A percentile compares a stretch with the other conserved stretches of the same genome.
These are phyloP conservation scores for Trichopria drosophilae DNA, from an alignment of 2,888 invertebrate genomes.

Conservation along the genomic window DNA sequence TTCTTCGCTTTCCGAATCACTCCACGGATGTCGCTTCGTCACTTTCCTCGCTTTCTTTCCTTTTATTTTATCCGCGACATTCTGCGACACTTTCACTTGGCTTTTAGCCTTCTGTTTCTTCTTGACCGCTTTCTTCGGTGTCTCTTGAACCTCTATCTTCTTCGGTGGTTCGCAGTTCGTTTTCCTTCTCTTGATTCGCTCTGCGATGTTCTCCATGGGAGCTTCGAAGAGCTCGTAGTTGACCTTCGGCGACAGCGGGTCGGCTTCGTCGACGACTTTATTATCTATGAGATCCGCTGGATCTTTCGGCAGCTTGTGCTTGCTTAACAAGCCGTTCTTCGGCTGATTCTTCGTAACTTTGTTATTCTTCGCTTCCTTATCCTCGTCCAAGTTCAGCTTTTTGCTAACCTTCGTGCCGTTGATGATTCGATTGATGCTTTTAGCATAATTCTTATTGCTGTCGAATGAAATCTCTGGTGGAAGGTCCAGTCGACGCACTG, in stretches of 20 bases:
- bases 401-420: slow-evolving; percentile 51
- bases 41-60: slow-evolving; percentile 24
- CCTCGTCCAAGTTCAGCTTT: slow-evolving; percentile 41
- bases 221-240: too few species aligned
- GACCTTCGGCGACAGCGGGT: slow-evolving; percentile 15
- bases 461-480: slow-evolving; percentile 45
- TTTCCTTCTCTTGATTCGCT: slow-evolving; percentile 53
- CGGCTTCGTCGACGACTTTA: slow-evolving; percentile 20
- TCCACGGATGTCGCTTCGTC: slow-evolving; percentile 22
- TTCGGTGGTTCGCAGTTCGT: too few species aligned
- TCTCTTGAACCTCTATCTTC: too few species aligned
- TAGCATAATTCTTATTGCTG: slow-evolving; percentile 52
- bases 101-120: slow-evolving; percentile 29
- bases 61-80: slow-evolving; percentile 31
- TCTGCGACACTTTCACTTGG: slow-evolving; percentile 21
- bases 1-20: slow-evolving; percentile 20
- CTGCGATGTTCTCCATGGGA: slow-evolving; percentile 53
- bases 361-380: slow-evolving; percentile 5
- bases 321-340: slow-evolving; percentile 29
- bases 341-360: slow-evolving; percentile 22
- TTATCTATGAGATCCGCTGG: too few species aligned
- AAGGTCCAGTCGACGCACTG: slow-evolving; percentile 39
- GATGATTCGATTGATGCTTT: slow-evolving; percentile 42
- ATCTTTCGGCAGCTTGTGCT: slow-evolving; percentile 11
- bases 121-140: slow-evolving; percentile 30